Conservation (phyloP, 2,888 invertebrate species). For the Drosophila nr. perissopoda region DNA sequence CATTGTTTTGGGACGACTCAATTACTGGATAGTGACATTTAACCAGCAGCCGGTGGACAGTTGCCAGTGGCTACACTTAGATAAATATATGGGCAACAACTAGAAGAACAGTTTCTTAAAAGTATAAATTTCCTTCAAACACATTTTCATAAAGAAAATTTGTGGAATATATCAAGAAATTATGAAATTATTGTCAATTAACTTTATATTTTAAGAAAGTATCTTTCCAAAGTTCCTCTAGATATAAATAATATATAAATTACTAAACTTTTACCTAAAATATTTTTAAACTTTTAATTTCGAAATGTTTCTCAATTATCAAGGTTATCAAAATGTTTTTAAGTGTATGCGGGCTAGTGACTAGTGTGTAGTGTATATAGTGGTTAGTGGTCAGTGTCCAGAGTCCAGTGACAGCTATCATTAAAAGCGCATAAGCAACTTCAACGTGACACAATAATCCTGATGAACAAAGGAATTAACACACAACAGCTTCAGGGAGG, state of each 20-base stretch:
- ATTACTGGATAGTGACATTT: constrained; percentile 69
- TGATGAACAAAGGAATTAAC: constrained; percentile 74
- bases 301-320: neutral
- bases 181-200: neutral
- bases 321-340: neutral
- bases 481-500: constrained; percentile 38
- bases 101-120: neutral
- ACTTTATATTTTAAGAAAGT: accelerated
- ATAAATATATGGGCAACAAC: neutral
- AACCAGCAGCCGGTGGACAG: constrained; percentile 41
- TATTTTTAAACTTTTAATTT: neutral
- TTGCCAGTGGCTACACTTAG: neutral
- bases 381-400: constrained; percentile 16
- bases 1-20: constrained; percentile 61
- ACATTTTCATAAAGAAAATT: neutral
- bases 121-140: too few species aligned
- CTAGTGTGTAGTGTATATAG: neutral
- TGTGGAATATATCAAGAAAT: neutral
- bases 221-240: accelerated
- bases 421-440: constrained; percentile 79
- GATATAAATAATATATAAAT: neutral
- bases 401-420: constrained; percentile 68
- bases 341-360: neutral
- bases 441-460: constrained; percentile 80
- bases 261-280: too few species aligned